A percentile compares a stretch with the other conserved stretches of the same genome.
phyloP scores from a whole-genome alignment of 2,797 vertebrate genomes.

The Picus viridis region DNA sequence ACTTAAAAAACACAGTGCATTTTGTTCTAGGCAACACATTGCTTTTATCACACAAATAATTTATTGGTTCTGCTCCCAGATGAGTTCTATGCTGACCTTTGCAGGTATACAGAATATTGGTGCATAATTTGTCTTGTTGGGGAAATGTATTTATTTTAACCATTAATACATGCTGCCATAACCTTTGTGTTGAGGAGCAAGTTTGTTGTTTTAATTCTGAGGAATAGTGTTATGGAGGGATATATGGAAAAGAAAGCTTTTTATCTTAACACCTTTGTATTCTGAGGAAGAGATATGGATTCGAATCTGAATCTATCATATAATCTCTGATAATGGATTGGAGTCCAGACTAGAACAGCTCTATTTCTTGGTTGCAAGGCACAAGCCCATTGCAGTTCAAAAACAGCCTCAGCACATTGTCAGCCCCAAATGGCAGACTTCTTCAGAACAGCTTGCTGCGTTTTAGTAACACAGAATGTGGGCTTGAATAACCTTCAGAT shows the following conservation, averaged over 20 bases:
- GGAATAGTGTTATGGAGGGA: background rate
- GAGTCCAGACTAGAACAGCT: background rate
- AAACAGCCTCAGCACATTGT: background rate
- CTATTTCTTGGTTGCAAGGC: background rate
- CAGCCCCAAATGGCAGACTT: background rate
- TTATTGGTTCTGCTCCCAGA: constrained; percentile 82
- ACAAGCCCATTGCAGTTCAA: background rate
- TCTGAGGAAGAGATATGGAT: background rate
- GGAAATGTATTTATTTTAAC: constrained; percentile 51
- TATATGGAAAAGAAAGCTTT: background rate
- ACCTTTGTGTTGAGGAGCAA: constrained; percentile 21
- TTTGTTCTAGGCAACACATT: constrained; percentile 86
- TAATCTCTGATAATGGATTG: background rate
- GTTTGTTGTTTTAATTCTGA: constrained; percentile 6
- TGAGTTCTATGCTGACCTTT: constrained; percentile 81
- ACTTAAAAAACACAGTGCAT: constrained; percentile 85
- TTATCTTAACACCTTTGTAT: constrained; percentile 23
- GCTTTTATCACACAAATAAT: constrained; percentile 89
- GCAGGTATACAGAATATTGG: constrained; percentile 59
- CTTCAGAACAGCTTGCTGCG: background rate
- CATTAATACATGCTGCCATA: constrained; percentile 30
- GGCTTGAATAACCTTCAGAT: background rate
- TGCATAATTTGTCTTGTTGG: constrained; percentile 49
- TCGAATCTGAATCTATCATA: background rate
- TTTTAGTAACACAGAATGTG: background rate